A percentile compares a stretch with the other conserved stretches of the same genome.
Evolutionary conservation across 2,888 invertebrate genomes (phyloP).

Genomic region (Heteromyza rotundicornis): DNA sequence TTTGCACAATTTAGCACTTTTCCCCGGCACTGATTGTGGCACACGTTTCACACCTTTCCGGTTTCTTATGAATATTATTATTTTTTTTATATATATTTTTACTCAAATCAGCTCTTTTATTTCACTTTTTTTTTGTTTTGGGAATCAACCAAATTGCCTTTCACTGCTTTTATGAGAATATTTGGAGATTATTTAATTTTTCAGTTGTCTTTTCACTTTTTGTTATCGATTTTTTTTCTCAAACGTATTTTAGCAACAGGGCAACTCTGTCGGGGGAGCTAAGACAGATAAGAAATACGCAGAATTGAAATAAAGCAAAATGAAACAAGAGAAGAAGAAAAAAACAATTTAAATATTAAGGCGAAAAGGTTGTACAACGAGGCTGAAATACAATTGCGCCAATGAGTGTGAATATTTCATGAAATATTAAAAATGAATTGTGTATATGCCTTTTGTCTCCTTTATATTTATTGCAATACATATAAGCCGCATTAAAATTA

Average conservation of each 20-base stretch:
- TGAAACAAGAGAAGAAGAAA: background rate
- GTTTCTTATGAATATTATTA: no score
- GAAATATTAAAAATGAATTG: no score
- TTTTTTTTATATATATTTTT: no score
- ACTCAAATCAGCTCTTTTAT: background rate
- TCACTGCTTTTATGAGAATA: background rate
- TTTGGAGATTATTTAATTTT: slow-evolving; percentile 1
- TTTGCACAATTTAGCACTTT: background rate
- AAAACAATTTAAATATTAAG: background rate
- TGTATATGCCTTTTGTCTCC: no score
- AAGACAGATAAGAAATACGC: no score
- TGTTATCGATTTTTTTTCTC: background rate
- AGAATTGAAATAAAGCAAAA: no score
- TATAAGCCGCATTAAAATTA: no score
- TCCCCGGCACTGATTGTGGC: background rate
- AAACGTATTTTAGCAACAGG: background rate
- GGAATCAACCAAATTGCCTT: background rate
- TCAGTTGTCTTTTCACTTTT: background rate
- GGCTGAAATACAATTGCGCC: background rate
- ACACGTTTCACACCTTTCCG: no score
- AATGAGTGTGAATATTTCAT: slow-evolving; percentile 1
- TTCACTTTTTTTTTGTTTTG: background rate
- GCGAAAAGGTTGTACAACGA: background rate
- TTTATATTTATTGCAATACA: no score
- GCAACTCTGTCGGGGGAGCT: background rate